Base-by-base conservation (phyloP, 2,888 invertebrate genomes). In the Caprella mutica region DNA sequence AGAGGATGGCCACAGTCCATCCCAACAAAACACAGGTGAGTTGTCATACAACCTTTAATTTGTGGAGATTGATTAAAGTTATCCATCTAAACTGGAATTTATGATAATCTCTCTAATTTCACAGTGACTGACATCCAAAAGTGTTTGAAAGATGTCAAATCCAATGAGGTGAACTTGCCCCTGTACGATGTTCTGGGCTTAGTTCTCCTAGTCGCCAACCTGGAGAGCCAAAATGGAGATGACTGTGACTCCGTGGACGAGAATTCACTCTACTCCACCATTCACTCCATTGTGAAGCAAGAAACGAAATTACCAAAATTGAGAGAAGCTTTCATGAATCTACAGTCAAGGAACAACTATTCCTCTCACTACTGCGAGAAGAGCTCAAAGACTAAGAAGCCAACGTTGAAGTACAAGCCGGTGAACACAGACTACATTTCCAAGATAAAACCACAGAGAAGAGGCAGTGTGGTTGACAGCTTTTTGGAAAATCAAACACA, bases 131-230 rank as follows among this genome's bases (percentile, higher is more conserved):
- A 14, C 24, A 24, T 26, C 3, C 17, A 24, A 43, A 14, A 23
- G 5, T 3, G n/a, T 9, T 26, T 23, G 24, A 5, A n/a, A 43
- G 4, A 8, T 5, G 5, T 14, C 9, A 24, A 23, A n/a, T 26
- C 43, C 24, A 43, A 52, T 3, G 54, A 58, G 43, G 54, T 58
- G 2, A 53, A 42, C 4, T 23, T 58, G 4, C 51, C 54, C 2
- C 51, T 58, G 8, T 21, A 40, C 33, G 58, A 58, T 8, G 58
- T 58, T 12, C 23, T 58, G 9, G 42, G 46, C 4, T 29, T 58
- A 12, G 51, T 58, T 12, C 50, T 51, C 0, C 27, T 58, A 8
- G 48, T 58, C 19, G 48, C 48, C 5, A 48, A 48, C 30, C 30
- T 48, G 8, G 48, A 48, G 33, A 30, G 48, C 2, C 48, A 48